These are phyloP conservation scores for Coreius guichenoti DNA, from an alignment of 2,797 vertebrate species.

Conservation along the genomic window DNA sequence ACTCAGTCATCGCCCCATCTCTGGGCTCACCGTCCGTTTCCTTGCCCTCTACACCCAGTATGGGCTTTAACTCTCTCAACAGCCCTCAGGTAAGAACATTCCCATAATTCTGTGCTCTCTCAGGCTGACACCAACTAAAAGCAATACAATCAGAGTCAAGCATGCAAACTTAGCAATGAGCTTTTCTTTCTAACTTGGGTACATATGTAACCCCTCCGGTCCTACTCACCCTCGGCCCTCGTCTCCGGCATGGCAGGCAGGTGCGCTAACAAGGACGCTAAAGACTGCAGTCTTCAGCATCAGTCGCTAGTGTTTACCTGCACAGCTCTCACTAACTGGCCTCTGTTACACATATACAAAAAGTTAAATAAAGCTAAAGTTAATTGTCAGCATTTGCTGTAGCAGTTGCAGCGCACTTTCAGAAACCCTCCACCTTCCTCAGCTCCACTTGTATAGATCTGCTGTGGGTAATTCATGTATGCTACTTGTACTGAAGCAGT, in stretches of 20 bases:
- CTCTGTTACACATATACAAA: no score
- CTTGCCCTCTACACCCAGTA: constrained; percentile 81
- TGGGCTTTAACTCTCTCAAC: constrained; percentile 82
- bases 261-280: no score
- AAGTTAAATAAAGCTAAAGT: no score
- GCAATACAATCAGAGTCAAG: background rate
- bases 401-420: background rate
- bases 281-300: no score
- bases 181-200: background rate
- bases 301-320: no score
- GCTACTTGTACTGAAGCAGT: no score
- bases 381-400: background rate
- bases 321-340: no score
- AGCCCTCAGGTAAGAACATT: constrained; percentile 85
- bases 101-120: background rate
- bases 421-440: no score
- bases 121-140: background rate
- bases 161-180: background rate
- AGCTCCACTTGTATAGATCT: no score
- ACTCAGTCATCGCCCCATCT: constrained; percentile 88
- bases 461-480: no score
- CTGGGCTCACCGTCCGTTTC: constrained; percentile 82
- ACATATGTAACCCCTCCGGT: background rate
- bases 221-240: no score
- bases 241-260: no score